Evolutionary conservation across 2,797 vertebrate species (phyloP).

Genomic region (Gallinago nigripennis): DNA sequence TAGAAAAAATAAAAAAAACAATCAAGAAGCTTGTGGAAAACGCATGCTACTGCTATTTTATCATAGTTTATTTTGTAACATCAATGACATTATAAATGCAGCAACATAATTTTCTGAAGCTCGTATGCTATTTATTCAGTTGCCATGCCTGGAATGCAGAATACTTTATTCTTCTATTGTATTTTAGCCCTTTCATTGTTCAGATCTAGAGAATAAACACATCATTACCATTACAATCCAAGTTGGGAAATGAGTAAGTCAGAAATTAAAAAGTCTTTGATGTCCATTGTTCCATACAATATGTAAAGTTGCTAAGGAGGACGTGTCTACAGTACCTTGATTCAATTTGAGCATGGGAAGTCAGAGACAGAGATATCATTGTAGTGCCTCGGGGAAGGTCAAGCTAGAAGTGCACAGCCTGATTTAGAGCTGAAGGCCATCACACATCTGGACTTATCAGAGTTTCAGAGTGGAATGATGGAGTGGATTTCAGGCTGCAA

Average conservation of each 20-base stretch:
- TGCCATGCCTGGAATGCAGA: neutral
- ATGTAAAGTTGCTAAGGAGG: neutral
- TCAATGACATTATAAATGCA: neutral
- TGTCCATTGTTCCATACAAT: neutral
- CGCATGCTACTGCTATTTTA: neutral
- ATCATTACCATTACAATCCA: neutral
- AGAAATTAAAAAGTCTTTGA: neutral
- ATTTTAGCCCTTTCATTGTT: neutral
- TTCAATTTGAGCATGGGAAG: neutral
- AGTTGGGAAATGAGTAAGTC: neutral
- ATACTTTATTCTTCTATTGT: neutral
- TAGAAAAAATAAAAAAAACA: neutral
- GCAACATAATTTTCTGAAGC: neutral
- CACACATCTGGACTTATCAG: constrained; percentile 75
- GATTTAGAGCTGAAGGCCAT: constrained; percentile 71
- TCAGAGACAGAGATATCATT: neutral
- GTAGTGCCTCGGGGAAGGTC: constrained; percentile 74
- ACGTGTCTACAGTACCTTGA: neutral
- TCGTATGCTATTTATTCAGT: neutral
- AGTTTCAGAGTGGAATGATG: constrained; percentile 66
- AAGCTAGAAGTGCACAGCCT: constrained; percentile 67
- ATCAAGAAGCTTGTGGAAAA: neutral
- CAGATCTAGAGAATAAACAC: constrained; percentile 9
- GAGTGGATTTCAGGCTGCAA: constrained; percentile 65
- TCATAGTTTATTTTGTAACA: neutral